These are phyloP conservation scores for Danaus chrysippus DNA, from an alignment of 2,888 invertebrate genomes.

Conservation along the genomic window DNA sequence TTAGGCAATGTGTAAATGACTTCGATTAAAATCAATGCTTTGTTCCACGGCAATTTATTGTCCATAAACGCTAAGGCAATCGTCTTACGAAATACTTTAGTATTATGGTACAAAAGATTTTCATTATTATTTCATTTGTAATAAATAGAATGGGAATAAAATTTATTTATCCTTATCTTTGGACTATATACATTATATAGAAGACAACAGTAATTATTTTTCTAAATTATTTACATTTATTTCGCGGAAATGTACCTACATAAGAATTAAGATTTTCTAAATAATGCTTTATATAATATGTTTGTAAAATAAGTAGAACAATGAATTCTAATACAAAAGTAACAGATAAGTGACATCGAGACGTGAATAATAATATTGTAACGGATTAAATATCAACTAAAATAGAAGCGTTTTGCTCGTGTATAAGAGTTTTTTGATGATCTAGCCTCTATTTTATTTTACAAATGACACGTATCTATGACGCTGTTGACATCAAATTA, in stretches of 20 bases:
- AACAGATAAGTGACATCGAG: background rate
- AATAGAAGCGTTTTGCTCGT: too few species aligned
- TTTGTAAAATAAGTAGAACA: background rate
- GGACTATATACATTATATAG: too few species aligned
- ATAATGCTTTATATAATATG: background rate
- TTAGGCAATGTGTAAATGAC: slow-evolving; percentile 21
- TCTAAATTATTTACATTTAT: too few species aligned
- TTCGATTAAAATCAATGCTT: slow-evolving; percentile 25
- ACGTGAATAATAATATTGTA: background rate
- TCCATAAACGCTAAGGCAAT: slow-evolving; percentile 22
- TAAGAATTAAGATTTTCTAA: too few species aligned
- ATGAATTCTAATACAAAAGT: background rate
- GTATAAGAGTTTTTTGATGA: too few species aligned
- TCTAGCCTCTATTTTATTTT: too few species aligned
- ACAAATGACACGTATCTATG: too few species aligned
- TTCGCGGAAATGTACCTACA: too few species aligned
- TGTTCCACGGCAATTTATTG: slow-evolving; percentile 23
- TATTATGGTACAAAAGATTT: background rate
- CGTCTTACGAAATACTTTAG: slow-evolving; percentile 19
- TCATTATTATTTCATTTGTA: background rate
- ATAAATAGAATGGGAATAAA: background rate
- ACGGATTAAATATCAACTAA: too few species aligned
- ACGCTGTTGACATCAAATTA: too few species aligned
- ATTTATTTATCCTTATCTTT: background rate
- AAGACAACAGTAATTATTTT: too few species aligned